A percentile compares a stretch with the other conserved stretches of the same genome.
Conservation (phyloP, 2,797 vertebrate genomes). For the Lepilemur ruficaudatus region DNA sequence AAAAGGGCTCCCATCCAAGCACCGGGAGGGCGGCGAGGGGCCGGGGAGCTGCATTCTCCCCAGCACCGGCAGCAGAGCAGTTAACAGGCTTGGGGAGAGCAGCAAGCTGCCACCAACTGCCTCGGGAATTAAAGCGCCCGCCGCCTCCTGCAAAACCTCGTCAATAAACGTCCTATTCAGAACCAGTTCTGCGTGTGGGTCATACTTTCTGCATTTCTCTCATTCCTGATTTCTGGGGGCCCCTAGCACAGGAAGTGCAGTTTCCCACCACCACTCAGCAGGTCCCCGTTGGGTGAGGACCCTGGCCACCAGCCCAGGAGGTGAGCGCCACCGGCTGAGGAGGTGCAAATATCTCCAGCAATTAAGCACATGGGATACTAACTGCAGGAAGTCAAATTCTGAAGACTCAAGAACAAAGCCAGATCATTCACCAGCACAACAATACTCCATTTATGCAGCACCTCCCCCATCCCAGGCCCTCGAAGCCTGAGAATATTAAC, state of each 20-base stretch:
- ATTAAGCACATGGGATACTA: slow-evolving; percentile 24
- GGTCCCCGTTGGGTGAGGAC: neutral
- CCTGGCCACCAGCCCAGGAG: neutral
- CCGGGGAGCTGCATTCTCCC: neutral
- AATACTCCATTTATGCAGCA: slow-evolving; percentile 60
- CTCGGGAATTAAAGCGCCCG: slow-evolving; percentile 71
- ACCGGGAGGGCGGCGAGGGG: neutral
- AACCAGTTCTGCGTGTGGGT: slow-evolving; percentile 69
- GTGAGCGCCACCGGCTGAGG: neutral
- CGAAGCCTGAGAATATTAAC: slow-evolving; percentile 49
- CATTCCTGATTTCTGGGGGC: slow-evolving; percentile 70
- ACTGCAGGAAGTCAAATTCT: slow-evolving; percentile 64
- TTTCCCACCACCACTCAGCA: slow-evolving; percentile 14
- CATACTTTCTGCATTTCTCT: slow-evolving; percentile 79
- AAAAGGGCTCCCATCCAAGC: slow-evolving; percentile 69
- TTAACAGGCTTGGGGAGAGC: slow-evolving; percentile 60
- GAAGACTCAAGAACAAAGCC: slow-evolving; percentile 67
- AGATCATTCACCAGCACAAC: slow-evolving; percentile 67
- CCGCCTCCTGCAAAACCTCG: slow-evolving; percentile 61
- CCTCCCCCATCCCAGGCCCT: slow-evolving; percentile 60
- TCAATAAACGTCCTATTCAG: slow-evolving; percentile 76
- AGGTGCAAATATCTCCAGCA: neutral
- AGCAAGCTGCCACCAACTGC: slow-evolving; percentile 57
- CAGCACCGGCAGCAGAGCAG: slow-evolving; percentile 27
- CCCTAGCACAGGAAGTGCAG: slow-evolving; percentile 33